Evolutionary conservation across 2,113 vertebrate genomes (phyloP), one percentile per base, ranked within the genome.

Genomic region (Pontoporia blainvillei): DNA sequence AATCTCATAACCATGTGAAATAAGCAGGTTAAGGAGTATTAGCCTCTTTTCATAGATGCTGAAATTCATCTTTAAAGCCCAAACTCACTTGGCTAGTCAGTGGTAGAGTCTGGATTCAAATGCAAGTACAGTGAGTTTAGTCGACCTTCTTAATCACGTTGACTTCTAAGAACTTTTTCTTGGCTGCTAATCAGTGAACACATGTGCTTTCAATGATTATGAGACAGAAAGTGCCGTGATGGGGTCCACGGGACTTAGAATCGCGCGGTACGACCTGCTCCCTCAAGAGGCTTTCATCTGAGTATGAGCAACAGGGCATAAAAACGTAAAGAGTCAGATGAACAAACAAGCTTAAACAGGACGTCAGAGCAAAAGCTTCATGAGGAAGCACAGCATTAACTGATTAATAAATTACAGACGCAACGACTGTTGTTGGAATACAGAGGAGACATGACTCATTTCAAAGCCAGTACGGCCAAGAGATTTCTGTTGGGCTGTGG

Each of bases 301-400:
- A 57, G 49, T 0, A 17, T n/a, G 75, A 67, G 36, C 31, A 73
- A 49, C 23, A 17, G 39, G 71, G 84, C 13, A 54, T 2, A 27
- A 27, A 29, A 1, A 12, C 11, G 5, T 46, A 44, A 49, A 72
- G 21, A 31, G 27, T 41, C 2, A 44, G n/a, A 23, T 1, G 29
- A 72, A 57, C 18, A 12, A 36, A 36, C 46, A 17, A 1, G 31
- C 29, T 46, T 57, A 61, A 49, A 59, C 2, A 9, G 66, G 39
- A 78, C 13, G 46, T 0, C 15, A 27, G 34, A 0, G 4, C 34
- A 46, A 71, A n/a, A n/a, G 9, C 3, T 3, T 8, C 49, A 21
- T 8, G 20, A 36, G 23, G 78, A 0, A 25, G 23, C 1, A 6
- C 1, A 8, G 36, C 23, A 12, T 36, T 18, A 49, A n/a, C 0